Conservation (phyloP, 2,888 invertebrate genomes). For the Drosophila multiciliata region DNA sequence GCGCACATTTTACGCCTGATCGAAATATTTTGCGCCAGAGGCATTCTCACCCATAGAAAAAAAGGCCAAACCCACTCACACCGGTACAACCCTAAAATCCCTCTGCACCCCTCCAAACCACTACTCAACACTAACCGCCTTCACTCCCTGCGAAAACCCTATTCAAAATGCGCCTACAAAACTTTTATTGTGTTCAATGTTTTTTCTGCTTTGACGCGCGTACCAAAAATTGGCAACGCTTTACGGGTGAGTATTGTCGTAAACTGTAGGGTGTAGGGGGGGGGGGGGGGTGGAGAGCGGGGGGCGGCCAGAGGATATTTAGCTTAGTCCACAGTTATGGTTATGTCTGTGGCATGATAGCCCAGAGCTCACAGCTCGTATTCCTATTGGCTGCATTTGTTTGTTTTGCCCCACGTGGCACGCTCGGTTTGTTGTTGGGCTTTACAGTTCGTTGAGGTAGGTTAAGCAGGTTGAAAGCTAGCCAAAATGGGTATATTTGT, state of each 20-base stretch:
- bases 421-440: conserved; percentile 22
- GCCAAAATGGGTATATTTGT: not conserved
- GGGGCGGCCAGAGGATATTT: conserved; percentile 5
- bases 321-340: conserved; percentile 66
- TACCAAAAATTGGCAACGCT: conserved; percentile 76
- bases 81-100: conserved; percentile 2
- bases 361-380: conserved; percentile 42
- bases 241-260: conserved; percentile 45
- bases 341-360: conserved; percentile 67
- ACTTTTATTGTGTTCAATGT: conserved; percentile 77
- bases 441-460: conserved; percentile 65
- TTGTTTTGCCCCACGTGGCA: conserved; percentile 52
- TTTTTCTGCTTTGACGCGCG: conserved; percentile 79
- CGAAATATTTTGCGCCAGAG: conserved; percentile 78
- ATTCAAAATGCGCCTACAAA: conserved; percentile 56
- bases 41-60: conserved; percentile 54
- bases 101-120: conserved; percentile 6
- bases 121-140: not conserved
- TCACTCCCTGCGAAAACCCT: conserved; percentile 1
- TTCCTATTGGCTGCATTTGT: conserved; percentile 74
- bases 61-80: conserved; percentile 42
- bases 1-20: conserved; percentile 84
- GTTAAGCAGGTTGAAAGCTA: conserved; percentile 59
- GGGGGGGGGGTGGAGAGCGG: not conserved
- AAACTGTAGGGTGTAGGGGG: conserved; percentile 17